Conservation (phyloP, 2,797 vertebrate genomes). For the Yasuhikotakia modesta region DNA sequence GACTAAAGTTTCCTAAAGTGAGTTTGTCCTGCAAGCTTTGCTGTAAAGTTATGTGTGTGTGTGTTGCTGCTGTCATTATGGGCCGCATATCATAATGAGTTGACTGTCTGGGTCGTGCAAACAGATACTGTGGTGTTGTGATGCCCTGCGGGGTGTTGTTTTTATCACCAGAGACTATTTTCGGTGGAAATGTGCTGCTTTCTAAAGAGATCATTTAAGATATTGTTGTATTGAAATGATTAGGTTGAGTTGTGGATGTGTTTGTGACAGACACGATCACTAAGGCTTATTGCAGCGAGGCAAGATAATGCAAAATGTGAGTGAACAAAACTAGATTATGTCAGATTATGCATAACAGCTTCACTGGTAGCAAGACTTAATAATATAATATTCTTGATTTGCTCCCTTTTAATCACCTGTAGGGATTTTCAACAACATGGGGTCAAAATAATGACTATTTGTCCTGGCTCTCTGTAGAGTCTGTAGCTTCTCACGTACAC, state of each 20-base stretch:
- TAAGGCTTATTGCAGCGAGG: neutral
- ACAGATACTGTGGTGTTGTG: conserved; percentile 64
- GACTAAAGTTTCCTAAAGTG: conserved; percentile 2
- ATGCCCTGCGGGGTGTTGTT: conserved; percentile 67
- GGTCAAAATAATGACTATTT: neutral
- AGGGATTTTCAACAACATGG: conserved; percentile 2
- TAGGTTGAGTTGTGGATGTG: neutral
- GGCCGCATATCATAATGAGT: conserved; percentile 56
- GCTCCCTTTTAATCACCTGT: neutral
- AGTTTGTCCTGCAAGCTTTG: conserved; percentile 27
- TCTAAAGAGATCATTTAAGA: conserved; percentile 13
- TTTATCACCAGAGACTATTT: conserved; percentile 59
- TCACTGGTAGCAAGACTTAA: neutral
- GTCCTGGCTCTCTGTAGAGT: neutral
- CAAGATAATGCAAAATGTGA: neutral
- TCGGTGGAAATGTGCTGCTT: conserved; percentile 48
- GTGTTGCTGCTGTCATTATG: conserved; percentile 44
- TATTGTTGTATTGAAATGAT: conserved; percentile 4
- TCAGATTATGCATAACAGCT: neutral
- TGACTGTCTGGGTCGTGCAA: conserved; percentile 58
- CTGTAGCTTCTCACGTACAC: neutral
- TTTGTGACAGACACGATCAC: conserved; percentile 1
- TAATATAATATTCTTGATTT: neutral
- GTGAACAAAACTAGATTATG: neutral
- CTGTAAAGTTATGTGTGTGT: conserved; percentile 17